Evolutionary conservation across 1,140 invertebrate genomes (phyloP).

Genomic region (Calosoma granatense): DNA sequence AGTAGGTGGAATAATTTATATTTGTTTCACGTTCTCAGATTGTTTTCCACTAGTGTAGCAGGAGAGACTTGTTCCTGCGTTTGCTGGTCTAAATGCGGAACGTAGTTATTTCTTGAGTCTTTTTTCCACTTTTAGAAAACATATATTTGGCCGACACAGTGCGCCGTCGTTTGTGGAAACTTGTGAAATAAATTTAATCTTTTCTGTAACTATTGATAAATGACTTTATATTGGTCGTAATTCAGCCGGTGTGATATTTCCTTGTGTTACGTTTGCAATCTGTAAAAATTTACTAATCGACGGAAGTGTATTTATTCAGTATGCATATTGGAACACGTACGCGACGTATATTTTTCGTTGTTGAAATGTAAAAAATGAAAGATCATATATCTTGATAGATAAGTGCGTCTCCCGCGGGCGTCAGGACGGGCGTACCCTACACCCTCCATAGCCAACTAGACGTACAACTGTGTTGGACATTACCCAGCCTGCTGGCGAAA

Average conservation of each 20-base stretch:
- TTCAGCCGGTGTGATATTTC: background rate
- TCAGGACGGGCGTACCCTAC: too few relatives aligned
- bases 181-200: constrained; percentile 6
- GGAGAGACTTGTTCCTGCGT: too few relatives aligned
- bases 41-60: background rate
- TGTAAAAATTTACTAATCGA: background rate
- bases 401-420: too few relatives aligned
- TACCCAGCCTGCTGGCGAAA: too few relatives aligned
- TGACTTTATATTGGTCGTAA: background rate
- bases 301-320: too few relatives aligned
- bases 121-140: background rate
- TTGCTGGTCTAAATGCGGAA: background rate
- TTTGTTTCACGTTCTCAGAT: background rate
- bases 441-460: too few relatives aligned
- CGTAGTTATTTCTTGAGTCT: background rate
- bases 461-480: too few relatives aligned
- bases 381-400: too few relatives aligned
- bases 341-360: too few relatives aligned
- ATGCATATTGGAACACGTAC: too few relatives aligned
- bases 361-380: too few relatives aligned
- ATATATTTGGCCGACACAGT: background rate
- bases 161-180: background rate
- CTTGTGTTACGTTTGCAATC: background rate
- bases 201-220: constrained; percentile 3
- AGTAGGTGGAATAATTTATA: constrained; percentile 2